Evolutionary conservation across 35 echinoderm and acorn worm genomes (phyloP), one percentile per base, ranked within the genome.

Genomic region (Ophiothrix spiculata): DNA sequence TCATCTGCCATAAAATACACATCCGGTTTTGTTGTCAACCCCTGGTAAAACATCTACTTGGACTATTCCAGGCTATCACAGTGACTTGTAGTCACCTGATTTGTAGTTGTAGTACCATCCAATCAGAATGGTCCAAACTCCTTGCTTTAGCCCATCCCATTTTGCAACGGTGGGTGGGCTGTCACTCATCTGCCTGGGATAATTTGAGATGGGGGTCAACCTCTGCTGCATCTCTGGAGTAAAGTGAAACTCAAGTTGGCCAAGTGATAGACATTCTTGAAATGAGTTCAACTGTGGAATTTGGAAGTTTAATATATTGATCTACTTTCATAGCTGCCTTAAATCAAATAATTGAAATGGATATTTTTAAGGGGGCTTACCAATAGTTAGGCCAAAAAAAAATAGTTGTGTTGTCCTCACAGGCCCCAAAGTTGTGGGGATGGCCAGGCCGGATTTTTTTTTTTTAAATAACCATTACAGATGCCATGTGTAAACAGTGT

Each of bases 1-100:
- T 69, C 60, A 69, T 69, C 60, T 69, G 60, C 16, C 60, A n/a
- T 69, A 28, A n/a, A n/a, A n/a, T n/a, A 69, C 60, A 69, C 60
- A 69, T 69, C 60, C 60, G 60, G 60, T 69, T 6, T 15, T 10
- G 6, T 69, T 69, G 60, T 69, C 60, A 69, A 69, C 60, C 60
- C 60, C 10, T 69, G 60, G 60, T 28, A 69, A 69, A 28, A 49
- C 29, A 69, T 28, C 42, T 25, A 69, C 60, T 69, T 69, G 60
- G 60, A 69, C 17, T 28, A 69, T 69, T 69, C 60, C 8, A 2
- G 29, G 29, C 16, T 15, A 25, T 69, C n/a, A 28, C 60, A 69
- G 60, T 69, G 60, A 69, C 60, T 69, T 69, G 6, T 25, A 21
- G 45, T 54, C 45, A 54, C 8, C 45, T 54, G 45, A n/a, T n/a